Evolutionary conservation across 2,797 vertebrate genomes (phyloP), one percentile per base, ranked within the genome.

Genomic region (Falco berigora): DNA sequence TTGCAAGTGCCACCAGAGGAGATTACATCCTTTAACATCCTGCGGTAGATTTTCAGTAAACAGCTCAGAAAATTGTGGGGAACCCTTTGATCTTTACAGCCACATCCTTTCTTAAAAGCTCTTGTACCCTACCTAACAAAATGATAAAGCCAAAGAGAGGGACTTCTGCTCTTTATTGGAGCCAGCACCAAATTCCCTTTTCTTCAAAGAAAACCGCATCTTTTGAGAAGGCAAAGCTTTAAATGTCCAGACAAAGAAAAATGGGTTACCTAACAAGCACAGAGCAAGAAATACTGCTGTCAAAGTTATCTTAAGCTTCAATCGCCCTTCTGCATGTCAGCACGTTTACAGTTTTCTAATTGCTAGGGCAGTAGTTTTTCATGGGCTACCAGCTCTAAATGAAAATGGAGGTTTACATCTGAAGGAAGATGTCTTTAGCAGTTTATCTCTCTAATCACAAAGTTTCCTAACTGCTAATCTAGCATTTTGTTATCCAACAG

Each of bases 401-500:
- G 86, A 34, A 52, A 66, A 36, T 11, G 66, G 52, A 53, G 72
- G 50, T 50, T 58, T 88, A 42, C 27, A 40, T 46, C 27, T 3
- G 85, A 52, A 85, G 67, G 78, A 88, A 44, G 32, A 77, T 92
- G 91, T 79, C 76, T 79, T 88, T n/a, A 90, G 82, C 71, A 88
- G 76, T 88, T 86, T 49, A 94, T 92, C 90, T 81, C 73, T 88
- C 76, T 63, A 86, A 94, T 90, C 91, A 73, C 90, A 32, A 30
- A 64, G 72, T 86, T 21, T 83, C 46, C 82, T 30, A 59, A 67
- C 32, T 90, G 94, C 95, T 91, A 88, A 84, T 88, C 62, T 73
- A 88, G 85, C 90, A 32, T 42, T 92, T 62, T 56, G 79, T 79
- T 81, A 22, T 84, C 66, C 91, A 59, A 63, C 88, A 71, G 94